phyloP scores from a whole-genome alignment of 2,888 invertebrate species.

The Euclidia mi region DNA sequence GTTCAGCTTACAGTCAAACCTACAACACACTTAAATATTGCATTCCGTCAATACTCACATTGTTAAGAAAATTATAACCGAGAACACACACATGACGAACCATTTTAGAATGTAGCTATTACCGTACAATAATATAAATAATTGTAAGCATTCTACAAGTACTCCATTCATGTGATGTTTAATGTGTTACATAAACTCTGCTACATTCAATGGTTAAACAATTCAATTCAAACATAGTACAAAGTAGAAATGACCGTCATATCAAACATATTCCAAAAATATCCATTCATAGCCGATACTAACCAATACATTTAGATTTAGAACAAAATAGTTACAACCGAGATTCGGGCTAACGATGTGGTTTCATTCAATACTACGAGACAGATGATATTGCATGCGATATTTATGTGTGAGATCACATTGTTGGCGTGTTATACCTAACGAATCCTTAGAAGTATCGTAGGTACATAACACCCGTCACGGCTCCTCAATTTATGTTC shows the following conservation, averaged over 20 bases:
- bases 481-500: conserved; percentile 88
- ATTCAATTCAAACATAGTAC: conserved; percentile 57
- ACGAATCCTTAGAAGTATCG: conserved; percentile 56
- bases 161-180: conserved; percentile 38
- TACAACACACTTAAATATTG: conserved; percentile 87
- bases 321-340: conserved; percentile 52
- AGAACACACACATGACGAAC: conserved; percentile 76
- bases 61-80: conserved; percentile 52
- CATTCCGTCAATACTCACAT: conserved; percentile 87
- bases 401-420: conserved; percentile 41
- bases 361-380: conserved; percentile 32
- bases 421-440: conserved; percentile 38
- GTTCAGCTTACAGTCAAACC: conserved; percentile 71
- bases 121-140: conserved; percentile 33
- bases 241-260: conserved; percentile 58
- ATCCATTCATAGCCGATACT: conserved; percentile 50
- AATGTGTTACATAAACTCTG: conserved; percentile 40
- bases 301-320: conserved; percentile 57
- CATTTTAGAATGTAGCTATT: conserved; percentile 61
- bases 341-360: conserved; percentile 52
- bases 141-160: conserved; percentile 25
- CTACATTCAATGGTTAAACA: conserved; percentile 56
- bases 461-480: conserved; percentile 80
- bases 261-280: conserved; percentile 54
- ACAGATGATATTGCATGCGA: neutral